Conservation (phyloP, 2,888 invertebrate species). For the Andrena minutula region DNA sequence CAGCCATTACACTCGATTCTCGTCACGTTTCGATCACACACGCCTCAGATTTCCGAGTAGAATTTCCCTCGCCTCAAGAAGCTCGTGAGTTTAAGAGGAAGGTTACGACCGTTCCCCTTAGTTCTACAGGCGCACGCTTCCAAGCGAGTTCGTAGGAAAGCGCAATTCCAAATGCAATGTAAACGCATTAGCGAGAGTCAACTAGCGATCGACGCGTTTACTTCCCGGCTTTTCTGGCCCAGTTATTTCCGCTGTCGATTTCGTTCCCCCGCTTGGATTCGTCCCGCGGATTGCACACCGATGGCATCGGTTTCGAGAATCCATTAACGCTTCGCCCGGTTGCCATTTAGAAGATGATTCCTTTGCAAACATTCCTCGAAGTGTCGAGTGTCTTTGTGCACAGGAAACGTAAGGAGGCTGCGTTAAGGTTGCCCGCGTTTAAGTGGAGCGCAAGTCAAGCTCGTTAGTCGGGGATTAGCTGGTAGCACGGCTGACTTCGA, state of each 20-base stretch:
- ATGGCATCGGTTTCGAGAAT: conserved; percentile 47
- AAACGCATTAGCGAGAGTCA: conserved; percentile 50
- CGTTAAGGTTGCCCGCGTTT: conserved; percentile 16
- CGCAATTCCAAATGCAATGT: conserved; percentile 29
- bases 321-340: conserved; percentile 49
- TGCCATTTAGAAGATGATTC: conserved; percentile 42
- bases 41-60: no score
- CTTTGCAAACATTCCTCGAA: conserved; percentile 29
- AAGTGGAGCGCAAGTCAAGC: conserved; percentile 27
- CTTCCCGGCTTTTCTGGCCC: conserved; percentile 16
- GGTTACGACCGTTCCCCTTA: neutral
- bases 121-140: neutral
- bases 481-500: conserved; percentile 2
- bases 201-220: conserved; percentile 53
- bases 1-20: no score
- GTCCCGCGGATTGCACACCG: conserved; percentile 18
- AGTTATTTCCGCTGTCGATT: conserved; percentile 56
- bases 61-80: no score
- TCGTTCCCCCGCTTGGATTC: conserved; percentile 30
- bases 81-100: no score
- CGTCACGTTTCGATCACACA: no score
- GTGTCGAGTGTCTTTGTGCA: neutral
- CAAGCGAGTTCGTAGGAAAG: neutral
- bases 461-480: conserved; percentile 28
- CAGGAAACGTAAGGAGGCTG: neutral